Evolutionary conservation across 2,113 vertebrate species (phyloP), one percentile per base, ranked within the genome.

Genomic region (Forbesichthys agassizii): DNA sequence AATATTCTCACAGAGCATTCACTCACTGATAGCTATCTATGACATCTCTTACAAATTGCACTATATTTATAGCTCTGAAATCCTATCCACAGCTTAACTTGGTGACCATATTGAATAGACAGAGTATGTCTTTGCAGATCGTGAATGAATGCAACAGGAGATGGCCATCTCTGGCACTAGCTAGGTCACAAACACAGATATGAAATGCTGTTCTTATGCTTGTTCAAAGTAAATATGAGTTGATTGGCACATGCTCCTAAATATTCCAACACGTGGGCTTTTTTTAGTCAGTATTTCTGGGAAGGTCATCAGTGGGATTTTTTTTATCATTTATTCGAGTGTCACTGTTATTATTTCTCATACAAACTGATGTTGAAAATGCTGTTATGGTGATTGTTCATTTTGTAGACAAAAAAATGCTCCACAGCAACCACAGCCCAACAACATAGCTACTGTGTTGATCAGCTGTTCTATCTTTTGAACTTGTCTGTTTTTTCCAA

Each of bases 351-450:
- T 3, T 42, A 9, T 60, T n/a, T 3, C 60, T 61, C 60, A 18
- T 16, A 10, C 11, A 18, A 61, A 46, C 42, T 61, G 5, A n/a
- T 1, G 54, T 62, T 33, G 48, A 33, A 65, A 69, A 57, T 60
- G 75, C 75, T 33, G 76, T 71, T 67, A 80, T 84, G 83, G 83
- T 84, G 75, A 82, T 66, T 79, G 76, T 82, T 75, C 4, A 74
- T 86, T 82, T 82, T 63, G 61, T 14, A 9, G 62, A 55, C 13
- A 14, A 54, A 14, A 20, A 6, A 56, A 73, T 65, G 59, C 49
- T 53, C 66, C 59, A 73, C 49, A 33, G 51, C 14, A 80, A 78
- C 71, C 69, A 11, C 74, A 81, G 78, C 27, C 27, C n/a, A 62
- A 78, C 72, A 80, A 9, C 14, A 42, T 8, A 42, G 16, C 4